A percentile compares a stretch with the other conserved stretches of the same genome.
Evolutionary conservation across 2,113 vertebrate genomes (phyloP).

Genomic region (Psittacula cyanocephala): DNA sequence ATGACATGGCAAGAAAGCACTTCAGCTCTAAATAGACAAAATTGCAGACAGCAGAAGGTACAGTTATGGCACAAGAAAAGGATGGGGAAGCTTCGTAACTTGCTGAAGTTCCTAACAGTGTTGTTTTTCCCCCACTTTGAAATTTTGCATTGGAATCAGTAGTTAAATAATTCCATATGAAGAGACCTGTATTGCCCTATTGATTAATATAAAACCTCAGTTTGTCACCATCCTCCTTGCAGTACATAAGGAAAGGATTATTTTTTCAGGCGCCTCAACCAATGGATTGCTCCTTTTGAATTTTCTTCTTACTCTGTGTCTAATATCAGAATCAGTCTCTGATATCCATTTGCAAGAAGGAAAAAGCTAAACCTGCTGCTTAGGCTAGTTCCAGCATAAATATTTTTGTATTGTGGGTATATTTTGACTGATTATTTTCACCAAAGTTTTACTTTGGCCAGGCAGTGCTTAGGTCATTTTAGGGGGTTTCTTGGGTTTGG

Average conservation of each 20-base stretch:
- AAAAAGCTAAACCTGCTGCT: not conserved
- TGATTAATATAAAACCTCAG: not conserved
- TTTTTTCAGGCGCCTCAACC: not conserved
- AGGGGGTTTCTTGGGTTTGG: not conserved
- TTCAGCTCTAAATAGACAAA: conserved; percentile 1
- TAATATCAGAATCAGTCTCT: not conserved
- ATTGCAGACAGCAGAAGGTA: not conserved
- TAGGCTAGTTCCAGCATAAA: not conserved
- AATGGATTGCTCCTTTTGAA: not conserved
- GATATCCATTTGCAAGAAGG: not conserved
- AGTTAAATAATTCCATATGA: not conserved
- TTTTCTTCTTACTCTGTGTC: not conserved
- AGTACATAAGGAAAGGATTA: not conserved
- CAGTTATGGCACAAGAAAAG: not conserved
- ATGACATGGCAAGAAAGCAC: not conserved
- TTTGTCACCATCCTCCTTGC: not conserved
- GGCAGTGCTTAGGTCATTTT: not conserved
- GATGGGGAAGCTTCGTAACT: not conserved
- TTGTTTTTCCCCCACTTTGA: not conserved
- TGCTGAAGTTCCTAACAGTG: not conserved
- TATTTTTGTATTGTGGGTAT: not conserved
- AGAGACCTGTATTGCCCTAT: not conserved
- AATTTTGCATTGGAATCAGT: not conserved
- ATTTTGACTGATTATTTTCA: not conserved
- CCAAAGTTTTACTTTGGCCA: not conserved